phyloP scores from a whole-genome alignment of 2,888 invertebrate species.

The Leucophenga maculata region DNA sequence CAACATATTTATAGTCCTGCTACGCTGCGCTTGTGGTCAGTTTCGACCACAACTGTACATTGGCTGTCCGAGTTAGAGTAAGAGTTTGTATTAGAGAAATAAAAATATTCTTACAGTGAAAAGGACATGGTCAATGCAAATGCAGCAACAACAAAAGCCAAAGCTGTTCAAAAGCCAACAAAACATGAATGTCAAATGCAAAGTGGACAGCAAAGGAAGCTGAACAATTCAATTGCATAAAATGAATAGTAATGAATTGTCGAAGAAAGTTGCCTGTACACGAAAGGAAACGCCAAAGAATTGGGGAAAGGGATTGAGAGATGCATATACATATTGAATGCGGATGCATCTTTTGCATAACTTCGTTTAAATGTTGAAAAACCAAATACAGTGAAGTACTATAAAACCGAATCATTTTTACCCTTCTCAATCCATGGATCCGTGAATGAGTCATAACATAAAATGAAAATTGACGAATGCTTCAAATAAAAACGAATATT shows the following conservation, averaged over 20 bases:
- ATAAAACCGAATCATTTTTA: too few relatives aligned
- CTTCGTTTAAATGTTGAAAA: neutral
- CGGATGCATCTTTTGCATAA: neutral
- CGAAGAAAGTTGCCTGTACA: neutral
- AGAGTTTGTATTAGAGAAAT: constrained; percentile 15
- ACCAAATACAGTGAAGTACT: too few relatives aligned
- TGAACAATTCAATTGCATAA: constrained; percentile 67
- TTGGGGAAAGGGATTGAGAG: neutral
- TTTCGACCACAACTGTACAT: neutral
- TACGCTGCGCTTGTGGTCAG: neutral
- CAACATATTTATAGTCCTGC: too few relatives aligned
- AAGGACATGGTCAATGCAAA: constrained; percentile 32
- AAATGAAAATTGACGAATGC: too few relatives aligned
- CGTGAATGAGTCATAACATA: too few relatives aligned
- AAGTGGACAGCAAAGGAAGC: constrained; percentile 28
- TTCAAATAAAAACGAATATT: too few relatives aligned
- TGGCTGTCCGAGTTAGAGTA: neutral
- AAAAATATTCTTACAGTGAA: neutral
- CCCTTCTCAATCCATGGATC: too few relatives aligned
- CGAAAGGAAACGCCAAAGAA: neutral
- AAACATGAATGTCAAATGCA: constrained; percentile 10
- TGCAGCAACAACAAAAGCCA: constrained; percentile 4
- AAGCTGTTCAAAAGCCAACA: neutral
- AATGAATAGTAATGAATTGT: constrained; percentile 68
- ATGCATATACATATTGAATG: constrained; percentile 13